Percentiles rank a stretch among this genome's conserved stretches.
Conservation (phyloP, 2,888 invertebrate genomes). For the Perizoma flavofasciatum region DNA sequence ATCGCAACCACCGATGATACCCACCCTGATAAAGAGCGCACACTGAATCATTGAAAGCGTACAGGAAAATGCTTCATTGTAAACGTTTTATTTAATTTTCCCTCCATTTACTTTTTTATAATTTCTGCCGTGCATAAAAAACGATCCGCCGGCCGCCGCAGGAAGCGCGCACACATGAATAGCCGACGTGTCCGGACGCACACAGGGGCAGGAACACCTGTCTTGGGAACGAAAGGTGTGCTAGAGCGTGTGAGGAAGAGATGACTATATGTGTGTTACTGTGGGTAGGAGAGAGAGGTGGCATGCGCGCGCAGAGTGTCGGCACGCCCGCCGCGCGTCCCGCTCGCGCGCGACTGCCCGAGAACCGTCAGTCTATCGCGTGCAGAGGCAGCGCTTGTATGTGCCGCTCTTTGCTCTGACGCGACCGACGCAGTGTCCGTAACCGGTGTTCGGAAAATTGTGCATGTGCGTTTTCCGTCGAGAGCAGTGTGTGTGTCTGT, state of each 20-base stretch:
- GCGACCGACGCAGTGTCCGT: constrained; percentile 82
- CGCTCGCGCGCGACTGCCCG: constrained; percentile 68
- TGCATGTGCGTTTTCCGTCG: constrained; percentile 83
- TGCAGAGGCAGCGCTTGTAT: constrained; percentile 74
- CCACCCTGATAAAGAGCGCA: constrained; percentile 75
- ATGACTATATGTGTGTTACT: constrained; percentile 54
- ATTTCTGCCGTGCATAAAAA: constrained; percentile 83
- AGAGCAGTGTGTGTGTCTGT: constrained; percentile 81
- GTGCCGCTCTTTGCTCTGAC: constrained; percentile 76
- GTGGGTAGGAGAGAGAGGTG: constrained; percentile 62
- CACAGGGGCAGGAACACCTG: constrained; percentile 79
- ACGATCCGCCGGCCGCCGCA: constrained; percentile 81
- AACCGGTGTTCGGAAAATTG: constrained; percentile 83
- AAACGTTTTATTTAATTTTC: constrained; percentile 84
- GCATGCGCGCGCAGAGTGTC: constrained; percentile 75
- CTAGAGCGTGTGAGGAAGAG: constrained; percentile 68
- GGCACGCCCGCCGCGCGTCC: constrained; percentile 82
- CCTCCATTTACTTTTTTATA: constrained; percentile 84
- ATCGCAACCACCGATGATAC: constrained; percentile 64
- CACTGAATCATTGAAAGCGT: constrained; percentile 81
- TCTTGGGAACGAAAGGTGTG: constrained; percentile 83
- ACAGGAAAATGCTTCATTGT: constrained; percentile 83
- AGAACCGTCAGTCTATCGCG: constrained; percentile 78
- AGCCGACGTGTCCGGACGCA: constrained; percentile 68
- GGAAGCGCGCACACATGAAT: constrained; percentile 75